Evolutionary conservation across 2,888 invertebrate species (phyloP).

Genomic region (Ectropis crepuscularia): DNA sequence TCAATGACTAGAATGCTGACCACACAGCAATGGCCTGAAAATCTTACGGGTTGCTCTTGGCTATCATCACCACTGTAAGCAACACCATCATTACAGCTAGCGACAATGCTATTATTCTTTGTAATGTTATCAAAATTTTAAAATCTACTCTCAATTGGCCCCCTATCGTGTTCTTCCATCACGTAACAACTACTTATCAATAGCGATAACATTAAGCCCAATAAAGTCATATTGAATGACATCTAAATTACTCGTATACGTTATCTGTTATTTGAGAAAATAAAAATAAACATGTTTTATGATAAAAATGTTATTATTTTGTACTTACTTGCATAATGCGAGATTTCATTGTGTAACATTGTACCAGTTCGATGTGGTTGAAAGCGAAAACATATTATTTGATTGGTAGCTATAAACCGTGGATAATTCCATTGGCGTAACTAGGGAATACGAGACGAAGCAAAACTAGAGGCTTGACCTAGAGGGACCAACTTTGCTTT

Average conservation of each 20-base stretch:
- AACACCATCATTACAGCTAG: too few relatives aligned
- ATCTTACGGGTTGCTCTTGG: too few relatives aligned
- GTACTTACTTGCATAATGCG: background rate
- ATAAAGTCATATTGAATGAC: conserved; percentile 14
- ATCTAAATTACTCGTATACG: conserved; percentile 6
- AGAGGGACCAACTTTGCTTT: too few relatives aligned
- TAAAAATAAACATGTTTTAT: conserved; percentile 9
- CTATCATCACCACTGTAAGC: too few relatives aligned
- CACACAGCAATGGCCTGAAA: too few relatives aligned
- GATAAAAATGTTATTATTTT: conserved; percentile 3
- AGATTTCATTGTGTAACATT: background rate
- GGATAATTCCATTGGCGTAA: too few relatives aligned
- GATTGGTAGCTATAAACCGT: too few relatives aligned
- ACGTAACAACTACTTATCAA: conserved; percentile 11
- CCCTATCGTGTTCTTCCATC: background rate
- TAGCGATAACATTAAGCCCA: conserved; percentile 24
- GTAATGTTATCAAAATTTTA: background rate
- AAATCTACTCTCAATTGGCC: conserved; percentile 1
- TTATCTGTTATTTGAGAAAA: conserved; percentile 9
- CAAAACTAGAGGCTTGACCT: too few relatives aligned
- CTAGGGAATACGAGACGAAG: too few relatives aligned
- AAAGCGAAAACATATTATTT: too few relatives aligned
- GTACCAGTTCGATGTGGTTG: background rate
- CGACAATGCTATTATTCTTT: too few relatives aligned
- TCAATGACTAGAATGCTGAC: too few relatives aligned